A percentile compares a stretch with the other conserved stretches of the same genome.
Conservation (phyloP, 2,888 invertebrate genomes). For the Bhutanitis thaidina region DNA sequence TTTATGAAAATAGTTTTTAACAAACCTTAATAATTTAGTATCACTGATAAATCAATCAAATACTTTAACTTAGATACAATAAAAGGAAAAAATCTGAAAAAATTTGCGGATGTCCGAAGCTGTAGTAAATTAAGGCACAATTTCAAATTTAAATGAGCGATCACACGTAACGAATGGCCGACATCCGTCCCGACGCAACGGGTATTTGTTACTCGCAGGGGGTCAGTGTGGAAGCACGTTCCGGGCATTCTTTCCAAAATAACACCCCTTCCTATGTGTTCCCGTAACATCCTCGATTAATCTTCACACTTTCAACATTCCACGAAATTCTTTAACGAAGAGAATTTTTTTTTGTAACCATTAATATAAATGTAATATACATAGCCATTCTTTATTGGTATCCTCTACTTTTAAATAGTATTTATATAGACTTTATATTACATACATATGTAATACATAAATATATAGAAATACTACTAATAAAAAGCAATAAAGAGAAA, state of each 20-base stretch:
- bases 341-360: neutral
- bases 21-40: no score
- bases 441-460: no score
- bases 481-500: no score
- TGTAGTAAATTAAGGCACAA: slow-evolving; percentile 54
- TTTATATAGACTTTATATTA: no score
- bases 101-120: neutral
- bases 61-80: no score
- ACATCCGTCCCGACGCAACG: slow-evolving; percentile 52
- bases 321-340: slow-evolving; percentile 42
- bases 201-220: slow-evolving; percentile 66
- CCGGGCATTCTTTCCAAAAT: slow-evolving; percentile 71
- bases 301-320: slow-evolving; percentile 62
- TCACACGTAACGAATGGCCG: slow-evolving; percentile 61
- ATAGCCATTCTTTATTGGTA: no score
- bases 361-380: neutral
- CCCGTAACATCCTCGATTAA: slow-evolving; percentile 55
- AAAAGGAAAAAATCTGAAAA: no score
- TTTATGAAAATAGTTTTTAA: neutral
- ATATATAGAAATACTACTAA: no score
- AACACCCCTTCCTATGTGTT: slow-evolving; percentile 66
- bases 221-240: slow-evolving; percentile 72
- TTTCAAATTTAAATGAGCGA: slow-evolving; percentile 66
- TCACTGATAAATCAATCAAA: no score
- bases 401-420: no score